Base-by-base conservation (phyloP, 2,888 invertebrate species). In the Drosophila picticornis region DNA sequence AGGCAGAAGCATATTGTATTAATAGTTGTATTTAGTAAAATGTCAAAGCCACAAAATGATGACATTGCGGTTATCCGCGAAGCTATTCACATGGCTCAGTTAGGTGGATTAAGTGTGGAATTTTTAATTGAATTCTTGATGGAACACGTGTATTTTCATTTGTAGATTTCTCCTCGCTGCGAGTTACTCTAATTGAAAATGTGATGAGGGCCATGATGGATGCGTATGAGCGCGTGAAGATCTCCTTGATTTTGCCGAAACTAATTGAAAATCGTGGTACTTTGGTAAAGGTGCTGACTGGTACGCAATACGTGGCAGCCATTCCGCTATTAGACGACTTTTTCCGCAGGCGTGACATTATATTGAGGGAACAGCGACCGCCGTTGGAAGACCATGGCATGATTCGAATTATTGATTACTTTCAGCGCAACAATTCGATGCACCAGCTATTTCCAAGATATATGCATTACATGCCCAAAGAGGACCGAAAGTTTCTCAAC, bases 391-490 rank as follows among this genome's bases (percentile, higher is more conserved):
- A 87, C 36, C 77, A 75, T 19, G 79, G 83, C 11, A 75, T 83
- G 59, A 69, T 88, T 13, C 34, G 57, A 6, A 80, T 87, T 25
- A 81, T 87, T 19, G 89, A 87, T 43, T 87, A 65, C 46, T 88
- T 87, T 34, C 89, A 83, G 52, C 50, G 22, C 0, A 66, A 88
- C 51, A 0, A 25, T 0, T 29, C 65, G 4, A 83, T 88, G 43
- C 56, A 68, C 27, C 19, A 56, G 0, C 27, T 86, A 0, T 81
- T 83, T 6, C 72, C 78, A 4, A 22, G 7, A 6, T 52, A 61
- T 29, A 19, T 62, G 11, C 65, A 70, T 16, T 7, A 36, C 2
- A 40, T 86, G 53, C 25, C 57, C 1, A 25, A 13, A 0, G 64
- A 69, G 0, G 86, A 88, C n/a, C 57, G 10, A 0, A 72, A 73